Evolutionary conservation across 2,888 invertebrate species (phyloP).

Genomic region (Cyclophora punctaria): DNA sequence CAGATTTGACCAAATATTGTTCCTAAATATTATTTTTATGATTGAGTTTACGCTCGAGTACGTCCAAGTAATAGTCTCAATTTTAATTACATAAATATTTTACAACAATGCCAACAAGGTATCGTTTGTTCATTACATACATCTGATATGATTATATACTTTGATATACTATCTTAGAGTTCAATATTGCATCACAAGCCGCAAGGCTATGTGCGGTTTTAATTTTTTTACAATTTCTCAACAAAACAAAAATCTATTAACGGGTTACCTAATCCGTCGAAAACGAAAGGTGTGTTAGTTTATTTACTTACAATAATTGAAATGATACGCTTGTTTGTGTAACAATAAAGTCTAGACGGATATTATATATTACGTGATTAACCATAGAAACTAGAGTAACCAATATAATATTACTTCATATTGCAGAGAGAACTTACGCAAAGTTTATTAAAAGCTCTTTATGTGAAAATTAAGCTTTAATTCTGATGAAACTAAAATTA

Average conservation of each 20-base stretch:
- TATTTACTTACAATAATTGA: conserved; percentile 54
- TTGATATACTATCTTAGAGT: no score
- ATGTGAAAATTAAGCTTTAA: background rate
- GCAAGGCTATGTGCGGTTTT: no score
- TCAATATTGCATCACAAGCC: no score
- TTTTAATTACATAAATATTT: no score
- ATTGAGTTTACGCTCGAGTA: no score
- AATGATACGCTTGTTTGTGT: conserved; percentile 50
- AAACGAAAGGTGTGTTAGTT: conserved; percentile 45
- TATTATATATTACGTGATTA: conserved; percentile 37
- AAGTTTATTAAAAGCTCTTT: background rate
- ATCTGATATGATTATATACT: no score
- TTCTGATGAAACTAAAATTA: background rate
- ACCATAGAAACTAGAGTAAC: conserved; percentile 30
- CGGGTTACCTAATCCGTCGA: conserved; percentile 59
- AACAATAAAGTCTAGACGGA: conserved; percentile 40
- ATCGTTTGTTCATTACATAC: no score
- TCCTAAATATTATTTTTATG: no score
- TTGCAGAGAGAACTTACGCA: no score
- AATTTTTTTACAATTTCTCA: conserved; percentile 46
- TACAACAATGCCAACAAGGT: no score
- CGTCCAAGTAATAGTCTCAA: no score
- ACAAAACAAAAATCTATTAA: conserved; percentile 38
- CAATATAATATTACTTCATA: conserved; percentile 21
- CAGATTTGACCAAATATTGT: no score